Base-by-base conservation (phyloP, 2,113 vertebrate genomes). In the Trochalopteron elliotii region DNA sequence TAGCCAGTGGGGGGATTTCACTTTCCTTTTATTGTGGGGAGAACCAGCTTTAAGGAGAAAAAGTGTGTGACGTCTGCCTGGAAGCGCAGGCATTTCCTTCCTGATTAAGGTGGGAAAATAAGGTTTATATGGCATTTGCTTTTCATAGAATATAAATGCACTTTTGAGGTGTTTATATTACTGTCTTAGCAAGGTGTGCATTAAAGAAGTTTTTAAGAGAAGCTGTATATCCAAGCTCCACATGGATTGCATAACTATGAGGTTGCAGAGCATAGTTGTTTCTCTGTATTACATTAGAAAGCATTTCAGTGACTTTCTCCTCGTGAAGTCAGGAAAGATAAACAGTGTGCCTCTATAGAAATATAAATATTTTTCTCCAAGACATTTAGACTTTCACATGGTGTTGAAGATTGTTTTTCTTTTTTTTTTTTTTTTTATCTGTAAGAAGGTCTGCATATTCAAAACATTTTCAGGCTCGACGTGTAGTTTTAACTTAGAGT, bases 321-420 rank as follows among this genome's bases (percentile, higher is more conserved):
- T 39, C 31, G 16, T 75, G 84, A 86, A 83, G 67, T 72, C 39
- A 14, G 57, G 16, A 61, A 89, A 78, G 69, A 87, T 64, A 83
- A 93, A 83, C 68, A 83, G 17, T 24, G 14, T 67, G n/a, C 40
- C 71, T 96, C 67, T 91, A 28, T 28, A 77, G 74, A 91, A 90
- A 68, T 77, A 64, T 30, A 92, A 95, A 95, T 93, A 82, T 87
- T 93, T 95, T 93, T 90, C 52, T 89, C 28, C 39, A 55, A 84
- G 72, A 25, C 63, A 49, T 92, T 83, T 79, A 65, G 79, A 76
- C 53, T 92, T 90, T 61, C 45, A 69, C 49, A 69, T 78, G 69
- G 37, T 81, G 60, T 83, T 63, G 59, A 90, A 40, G 17, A 55
- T 67, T 87, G 67, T n/a, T 89, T 95, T 88, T 63, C 14, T 31